phyloP scores from a whole-genome alignment of 2,797 vertebrate genomes.

The Leptoclinus maculatus region DNA sequence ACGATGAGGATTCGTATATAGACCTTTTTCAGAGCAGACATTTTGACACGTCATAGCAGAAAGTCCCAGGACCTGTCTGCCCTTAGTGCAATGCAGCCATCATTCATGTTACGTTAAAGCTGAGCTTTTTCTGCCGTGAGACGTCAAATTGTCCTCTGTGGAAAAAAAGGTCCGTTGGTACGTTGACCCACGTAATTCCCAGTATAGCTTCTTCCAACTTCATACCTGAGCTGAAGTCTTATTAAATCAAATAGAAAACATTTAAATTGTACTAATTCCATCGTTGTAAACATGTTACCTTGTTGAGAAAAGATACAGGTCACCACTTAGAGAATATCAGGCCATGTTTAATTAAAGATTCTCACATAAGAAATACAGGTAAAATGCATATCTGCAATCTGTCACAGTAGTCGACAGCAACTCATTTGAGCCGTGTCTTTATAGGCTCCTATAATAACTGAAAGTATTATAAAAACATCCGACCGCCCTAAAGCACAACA shows the following conservation, averaged over 20 bases:
- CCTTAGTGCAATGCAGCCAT: not conserved
- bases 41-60: too few species aligned
- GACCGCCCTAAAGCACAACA: slow-evolving; percentile 54
- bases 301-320: slow-evolving; percentile 20
- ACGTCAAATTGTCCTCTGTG: not conserved
- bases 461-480: slow-evolving; percentile 65
- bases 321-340: slow-evolving; percentile 59
- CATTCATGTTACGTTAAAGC: not conserved
- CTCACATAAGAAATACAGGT: slow-evolving; percentile 77
- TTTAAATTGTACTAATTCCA: not conserved
- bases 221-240: not conserved
- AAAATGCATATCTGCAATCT: slow-evolving; percentile 62
- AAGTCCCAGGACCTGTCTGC: not conserved
- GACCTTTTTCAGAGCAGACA: too few species aligned
- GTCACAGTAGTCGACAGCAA: slow-evolving; percentile 66
- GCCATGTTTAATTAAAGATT: slow-evolving; percentile 74
- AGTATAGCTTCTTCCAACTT: not conserved
- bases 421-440: slow-evolving; percentile 49
- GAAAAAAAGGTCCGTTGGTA: not conserved
- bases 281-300: not conserved
- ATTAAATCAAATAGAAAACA: not conserved
- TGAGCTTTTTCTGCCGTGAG: not conserved
- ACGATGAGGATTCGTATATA: too few species aligned
- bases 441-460: slow-evolving; percentile 60
- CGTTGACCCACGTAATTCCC: not conserved